Base-by-base conservation (phyloP, 2,113 vertebrate genomes). In the Oenanthe melanoleuca region DNA sequence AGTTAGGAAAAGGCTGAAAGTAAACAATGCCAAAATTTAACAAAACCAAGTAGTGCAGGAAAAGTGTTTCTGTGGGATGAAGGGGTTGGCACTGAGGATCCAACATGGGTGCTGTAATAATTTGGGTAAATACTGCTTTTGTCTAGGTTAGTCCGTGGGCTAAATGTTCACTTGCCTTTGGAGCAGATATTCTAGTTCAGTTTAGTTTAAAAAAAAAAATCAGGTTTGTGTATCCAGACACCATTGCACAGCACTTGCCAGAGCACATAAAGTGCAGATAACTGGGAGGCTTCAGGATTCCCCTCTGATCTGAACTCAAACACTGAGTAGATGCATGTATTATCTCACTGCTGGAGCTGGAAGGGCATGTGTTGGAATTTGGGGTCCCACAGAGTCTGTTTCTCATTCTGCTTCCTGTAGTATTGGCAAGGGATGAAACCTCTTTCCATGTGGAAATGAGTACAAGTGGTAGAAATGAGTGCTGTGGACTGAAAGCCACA, bases 311-410 rank as follows among this genome's bases (percentile, higher is more conserved):
- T 40, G 38, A 40, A 22, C 38, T 50, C n/a, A 74, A 49, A 8
- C 2, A 0, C 20, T 37, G 7, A 31, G 7, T 70, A 55, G 47
- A 11, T 63, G 24, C 12, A 29, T 0, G 0, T 17, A 0, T 52
- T 42, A 12, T 42, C 45, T 86, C 0, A 0, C 40, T 89, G 38
- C 71, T 80, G 67, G 63, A 83, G 21, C 8, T 72, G 8, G 25
- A 72, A 64, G 34, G 12, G 47, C 19, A 45, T 37, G 18, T 18
- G 5, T 7, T 18, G 25, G 44, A 57, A 28, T 57, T 33, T 78
- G 14, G 14, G 31, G 66, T 5, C 31, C 17, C 26, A 50, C 9
- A 38, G 34, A 45, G 13, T 53, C 47, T 53, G 28, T 29, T 91
- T 80, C 14, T 66, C 21, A 28, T 88, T 85, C 33, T 80, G 0